A percentile compares a stretch with the other conserved stretches of the same genome.
Conservation (phyloP, 2,113 vertebrate genomes). For the Ceuthmochares aereus region DNA sequence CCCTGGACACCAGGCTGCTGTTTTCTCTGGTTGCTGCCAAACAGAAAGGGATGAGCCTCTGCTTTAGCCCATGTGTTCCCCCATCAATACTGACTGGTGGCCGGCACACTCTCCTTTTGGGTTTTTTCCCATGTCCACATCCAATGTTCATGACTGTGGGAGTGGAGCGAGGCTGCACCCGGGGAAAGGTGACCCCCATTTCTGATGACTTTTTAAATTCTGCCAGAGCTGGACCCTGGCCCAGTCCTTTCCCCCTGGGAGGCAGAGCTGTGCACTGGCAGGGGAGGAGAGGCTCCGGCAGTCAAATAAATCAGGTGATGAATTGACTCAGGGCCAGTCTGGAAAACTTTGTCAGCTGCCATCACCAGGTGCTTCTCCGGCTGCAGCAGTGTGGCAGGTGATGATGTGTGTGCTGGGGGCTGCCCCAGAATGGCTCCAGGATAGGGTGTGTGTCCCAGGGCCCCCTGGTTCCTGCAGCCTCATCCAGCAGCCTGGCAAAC, state of each 20-base stretch:
- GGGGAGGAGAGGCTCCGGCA: not conserved
- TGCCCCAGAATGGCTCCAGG: not conserved
- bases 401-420: fast-evolving
- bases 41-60: not conserved
- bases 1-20: not conserved
- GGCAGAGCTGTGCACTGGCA: not conserved
- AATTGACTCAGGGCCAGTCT: not conserved
- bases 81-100: fast-evolving
- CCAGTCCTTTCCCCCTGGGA: not conserved
- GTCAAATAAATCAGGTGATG: not conserved
- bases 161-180: not conserved
- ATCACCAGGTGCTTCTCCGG: not conserved
- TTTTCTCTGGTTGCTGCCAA: not conserved
- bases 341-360: not conserved
- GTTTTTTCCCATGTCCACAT: not conserved
- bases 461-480: fast-evolving
- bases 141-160: not conserved
- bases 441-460: not conserved
- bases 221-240: not conserved
- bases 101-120: not conserved
- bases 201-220: not conserved
- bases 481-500: not conserved
- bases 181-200: not conserved
- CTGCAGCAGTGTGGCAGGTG: not conserved
- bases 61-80: not conserved